Evolutionary conservation across 2,888 invertebrate genomes (phyloP).

Genomic region (Zaprionus lineosus): DNA sequence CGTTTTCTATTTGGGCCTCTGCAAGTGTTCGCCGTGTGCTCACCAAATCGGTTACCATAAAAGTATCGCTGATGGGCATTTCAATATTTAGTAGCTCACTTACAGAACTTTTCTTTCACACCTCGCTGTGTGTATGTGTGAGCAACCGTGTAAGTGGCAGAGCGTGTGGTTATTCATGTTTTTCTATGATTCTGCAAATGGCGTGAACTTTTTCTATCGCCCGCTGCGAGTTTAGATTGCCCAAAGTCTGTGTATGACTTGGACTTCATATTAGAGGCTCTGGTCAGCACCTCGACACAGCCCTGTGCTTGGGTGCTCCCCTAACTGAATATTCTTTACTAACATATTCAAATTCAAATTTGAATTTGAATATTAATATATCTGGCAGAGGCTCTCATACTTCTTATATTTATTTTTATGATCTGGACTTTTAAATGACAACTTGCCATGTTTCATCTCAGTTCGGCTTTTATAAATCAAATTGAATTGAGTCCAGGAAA

Average conservation of each 20-base stretch:
- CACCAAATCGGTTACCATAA: constrained; percentile 1
- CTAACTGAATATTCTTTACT: constrained; percentile 1
- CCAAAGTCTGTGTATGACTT: constrained; percentile 30
- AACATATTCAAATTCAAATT: neutral
- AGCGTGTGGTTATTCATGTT: constrained; percentile 23
- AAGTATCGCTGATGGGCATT: neutral
- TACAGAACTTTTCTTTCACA: constrained; percentile 4
- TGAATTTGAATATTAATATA: neutral
- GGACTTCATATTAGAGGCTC: constrained; percentile 9
- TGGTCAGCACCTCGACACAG: too few species aligned
- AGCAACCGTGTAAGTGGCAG: neutral
- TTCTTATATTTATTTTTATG: too few species aligned
- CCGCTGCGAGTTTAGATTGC: constrained; percentile 68
- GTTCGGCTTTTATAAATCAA: too few species aligned
- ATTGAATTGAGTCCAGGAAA: too few species aligned
- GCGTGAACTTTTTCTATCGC: constrained; percentile 66
- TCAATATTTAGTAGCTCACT: neutral
- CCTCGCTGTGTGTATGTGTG: constrained; percentile 17
- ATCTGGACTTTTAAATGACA: too few species aligned
- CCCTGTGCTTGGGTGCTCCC: too few species aligned
- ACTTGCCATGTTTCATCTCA: too few species aligned
- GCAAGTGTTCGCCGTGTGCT: neutral
- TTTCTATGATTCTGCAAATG: constrained; percentile 66
- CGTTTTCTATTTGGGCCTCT: neutral
- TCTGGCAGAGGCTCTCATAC: too few species aligned